Conservation (phyloP, 2,113 vertebrate species). For the Pterocles burchelli region DNA sequence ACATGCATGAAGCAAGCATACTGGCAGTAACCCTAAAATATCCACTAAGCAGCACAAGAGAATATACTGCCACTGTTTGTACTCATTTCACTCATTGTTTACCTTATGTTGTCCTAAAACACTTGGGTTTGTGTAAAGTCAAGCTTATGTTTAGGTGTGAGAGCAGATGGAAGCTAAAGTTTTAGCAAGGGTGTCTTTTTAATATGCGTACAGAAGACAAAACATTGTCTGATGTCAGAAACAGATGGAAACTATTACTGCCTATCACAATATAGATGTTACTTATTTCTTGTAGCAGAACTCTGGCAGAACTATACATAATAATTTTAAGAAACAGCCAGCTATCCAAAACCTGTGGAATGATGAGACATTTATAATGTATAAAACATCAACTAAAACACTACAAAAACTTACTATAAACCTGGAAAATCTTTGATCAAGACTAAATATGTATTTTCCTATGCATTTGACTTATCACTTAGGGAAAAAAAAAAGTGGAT, state of each 20-base stretch:
- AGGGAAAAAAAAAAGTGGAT: background rate
- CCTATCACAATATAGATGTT: background rate
- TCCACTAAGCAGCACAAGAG: background rate
- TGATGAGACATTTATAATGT: rapidly evolving
- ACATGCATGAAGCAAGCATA: background rate
- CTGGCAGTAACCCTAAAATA: background rate
- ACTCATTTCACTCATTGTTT: background rate
- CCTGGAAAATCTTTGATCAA: background rate
- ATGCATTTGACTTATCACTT: background rate
- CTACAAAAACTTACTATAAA: background rate
- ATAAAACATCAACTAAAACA: background rate
- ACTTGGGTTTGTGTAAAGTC: background rate
- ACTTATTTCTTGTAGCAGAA: background rate
- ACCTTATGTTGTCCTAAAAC: background rate
- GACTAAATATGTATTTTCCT: background rate
- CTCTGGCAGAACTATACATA: background rate
- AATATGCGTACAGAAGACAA: background rate
- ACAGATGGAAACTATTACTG: background rate
- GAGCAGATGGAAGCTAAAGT: conserved; percentile 9
- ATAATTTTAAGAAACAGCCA: background rate
- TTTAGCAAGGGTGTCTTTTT: background rate
- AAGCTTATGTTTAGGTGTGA: conserved; percentile 7
- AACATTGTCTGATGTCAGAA: background rate
- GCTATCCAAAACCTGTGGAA: background rate
- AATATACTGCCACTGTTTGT: background rate